Evolutionary conservation across 2,888 invertebrate genomes (phyloP).

Genomic region (Blastobasis adustella): DNA sequence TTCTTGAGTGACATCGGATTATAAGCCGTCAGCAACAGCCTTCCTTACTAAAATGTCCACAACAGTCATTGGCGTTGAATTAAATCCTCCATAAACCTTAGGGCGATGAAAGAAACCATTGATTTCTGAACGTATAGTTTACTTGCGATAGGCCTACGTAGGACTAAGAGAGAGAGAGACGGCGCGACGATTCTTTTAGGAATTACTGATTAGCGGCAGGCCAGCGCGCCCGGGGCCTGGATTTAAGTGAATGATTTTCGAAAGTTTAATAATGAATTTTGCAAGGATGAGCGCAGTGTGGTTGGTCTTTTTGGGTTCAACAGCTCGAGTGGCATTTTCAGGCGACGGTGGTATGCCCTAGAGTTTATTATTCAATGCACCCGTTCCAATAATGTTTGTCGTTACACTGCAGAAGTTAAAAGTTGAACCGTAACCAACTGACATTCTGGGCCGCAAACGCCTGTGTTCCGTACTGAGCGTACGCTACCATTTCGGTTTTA

Average conservation of each 20-base stretch:
- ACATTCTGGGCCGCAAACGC: too few relatives aligned
- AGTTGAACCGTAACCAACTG: too few relatives aligned
- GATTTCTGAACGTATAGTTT: neutral
- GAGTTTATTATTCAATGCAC: too few relatives aligned
- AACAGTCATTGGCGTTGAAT: neutral
- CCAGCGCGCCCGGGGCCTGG: neutral
- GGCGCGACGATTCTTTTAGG: neutral
- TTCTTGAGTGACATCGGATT: too few relatives aligned
- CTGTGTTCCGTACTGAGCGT: neutral
- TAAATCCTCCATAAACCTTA: neutral
- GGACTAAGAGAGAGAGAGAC: neutral
- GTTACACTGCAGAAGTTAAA: too few relatives aligned
- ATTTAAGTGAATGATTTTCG: slow-evolving; percentile 1
- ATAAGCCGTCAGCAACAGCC: too few relatives aligned
- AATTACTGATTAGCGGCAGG: neutral
- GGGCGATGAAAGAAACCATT: neutral
- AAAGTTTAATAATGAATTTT: slow-evolving; percentile 1
- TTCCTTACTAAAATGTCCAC: neutral
- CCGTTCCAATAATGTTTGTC: too few relatives aligned
- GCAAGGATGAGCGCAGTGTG: neutral
- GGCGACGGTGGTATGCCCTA: too few relatives aligned
- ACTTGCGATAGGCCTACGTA: neutral
- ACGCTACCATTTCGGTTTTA: slow-evolving; percentile 17
- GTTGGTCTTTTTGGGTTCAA: too few relatives aligned
- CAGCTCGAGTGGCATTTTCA: too few relatives aligned